Evolutionary conservation across 2,888 invertebrate genomes (phyloP).

Genomic region (Phengaris alcon): DNA sequence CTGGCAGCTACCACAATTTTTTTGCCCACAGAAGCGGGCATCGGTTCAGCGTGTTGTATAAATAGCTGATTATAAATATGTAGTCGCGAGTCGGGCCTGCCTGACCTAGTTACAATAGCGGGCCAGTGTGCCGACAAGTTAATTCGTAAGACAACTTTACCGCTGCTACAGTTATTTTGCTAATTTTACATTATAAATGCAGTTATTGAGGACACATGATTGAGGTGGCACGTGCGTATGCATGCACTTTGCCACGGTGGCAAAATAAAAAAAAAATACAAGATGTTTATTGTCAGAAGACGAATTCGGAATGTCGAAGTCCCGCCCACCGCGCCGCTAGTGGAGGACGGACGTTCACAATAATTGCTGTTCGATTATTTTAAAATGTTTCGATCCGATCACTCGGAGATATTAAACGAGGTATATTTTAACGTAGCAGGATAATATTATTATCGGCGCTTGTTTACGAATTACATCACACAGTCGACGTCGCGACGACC

Average conservation of each 20-base stretch:
- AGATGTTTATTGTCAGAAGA: background rate
- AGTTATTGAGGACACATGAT: background rate
- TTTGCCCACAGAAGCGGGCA: background rate
- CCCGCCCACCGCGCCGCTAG: background rate
- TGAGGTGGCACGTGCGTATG: background rate
- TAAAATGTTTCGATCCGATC: background rate
- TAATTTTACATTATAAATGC: background rate
- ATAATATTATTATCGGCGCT: slow-evolving; percentile 26
- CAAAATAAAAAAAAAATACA: background rate
- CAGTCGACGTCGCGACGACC: slow-evolving; percentile 23
- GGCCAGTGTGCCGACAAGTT: slow-evolving; percentile 16
- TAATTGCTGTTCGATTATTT: slow-evolving; percentile 17
- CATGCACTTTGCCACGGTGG: slow-evolving; percentile 2
- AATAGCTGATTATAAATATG: slow-evolving; percentile 23
- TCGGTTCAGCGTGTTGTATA: slow-evolving; percentile 3
- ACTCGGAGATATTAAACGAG: background rate
- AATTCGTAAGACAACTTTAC: slow-evolving; percentile 18
- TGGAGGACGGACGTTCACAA: background rate
- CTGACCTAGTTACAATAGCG: slow-evolving; percentile 14
- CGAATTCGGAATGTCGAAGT: slow-evolving; percentile 11
- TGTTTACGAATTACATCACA: slow-evolving; percentile 27
- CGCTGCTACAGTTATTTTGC: slow-evolving; percentile 7
- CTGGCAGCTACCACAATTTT: background rate
- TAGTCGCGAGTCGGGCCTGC: slow-evolving; percentile 6
- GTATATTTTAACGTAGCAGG: slow-evolving; percentile 7